phyloP scores from a whole-genome alignment of 2,888 invertebrate genomes.

The Lasioglossum zephyrum region DNA sequence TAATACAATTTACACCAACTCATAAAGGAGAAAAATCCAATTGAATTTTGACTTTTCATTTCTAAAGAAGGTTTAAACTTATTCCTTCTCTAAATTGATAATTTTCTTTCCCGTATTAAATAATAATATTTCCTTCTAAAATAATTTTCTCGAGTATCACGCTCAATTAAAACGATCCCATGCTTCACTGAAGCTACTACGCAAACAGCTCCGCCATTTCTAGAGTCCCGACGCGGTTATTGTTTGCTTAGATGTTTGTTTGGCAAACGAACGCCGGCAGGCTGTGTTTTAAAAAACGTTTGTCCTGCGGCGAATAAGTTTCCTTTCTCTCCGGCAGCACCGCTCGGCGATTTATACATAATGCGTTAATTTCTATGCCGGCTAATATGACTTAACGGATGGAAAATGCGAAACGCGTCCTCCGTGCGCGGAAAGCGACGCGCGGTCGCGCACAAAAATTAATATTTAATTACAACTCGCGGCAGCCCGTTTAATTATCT shows the following conservation, averaged over 20 bases:
- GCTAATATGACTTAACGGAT: constrained; percentile 46
- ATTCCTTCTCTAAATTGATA: no score
- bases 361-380: constrained; percentile 69
- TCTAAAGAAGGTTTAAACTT: no score
- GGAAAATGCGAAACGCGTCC: constrained; percentile 47
- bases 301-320: constrained; percentile 35
- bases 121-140: background rate
- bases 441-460: background rate
- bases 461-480: constrained; percentile 39
- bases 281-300: constrained; percentile 35
- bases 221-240: background rate
- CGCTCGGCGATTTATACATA: constrained; percentile 45
- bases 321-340: background rate
- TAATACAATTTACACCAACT: no score
- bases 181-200: background rate
- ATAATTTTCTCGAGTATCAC: background rate
- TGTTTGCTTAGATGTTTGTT: constrained; percentile 29
- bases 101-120: no score
- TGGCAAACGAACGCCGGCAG: constrained; percentile 23
- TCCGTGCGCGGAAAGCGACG: background rate
- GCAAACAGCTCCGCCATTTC: background rate
- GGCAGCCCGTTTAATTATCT: constrained; percentile 34
- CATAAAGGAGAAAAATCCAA: no score
- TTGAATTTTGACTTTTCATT: no score
- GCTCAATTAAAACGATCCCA: background rate